Percentiles rank a stretch among this genome's conserved stretches.
Evolutionary conservation across 2,888 invertebrate genomes (phyloP).

Genomic region (Lycophotia porphyrea): DNA sequence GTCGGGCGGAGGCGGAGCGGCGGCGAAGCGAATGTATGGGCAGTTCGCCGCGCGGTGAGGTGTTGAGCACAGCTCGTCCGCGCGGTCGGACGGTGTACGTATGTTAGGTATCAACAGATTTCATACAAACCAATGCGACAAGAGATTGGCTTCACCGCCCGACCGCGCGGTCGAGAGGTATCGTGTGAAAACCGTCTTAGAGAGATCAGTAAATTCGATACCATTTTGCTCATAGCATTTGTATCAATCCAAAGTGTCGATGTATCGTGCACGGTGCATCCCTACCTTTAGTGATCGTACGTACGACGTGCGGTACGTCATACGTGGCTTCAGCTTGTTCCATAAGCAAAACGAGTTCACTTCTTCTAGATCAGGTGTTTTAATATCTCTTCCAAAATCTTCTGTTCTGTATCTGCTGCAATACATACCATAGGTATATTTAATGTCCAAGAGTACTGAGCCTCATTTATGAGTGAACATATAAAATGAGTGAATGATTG

Average conservation of each 20-base stretch:
- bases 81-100: too few relatives aligned
- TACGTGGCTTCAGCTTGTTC: not conserved
- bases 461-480: not conserved
- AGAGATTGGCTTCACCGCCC: not conserved
- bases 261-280: not conserved
- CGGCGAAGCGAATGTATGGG: too few relatives aligned
- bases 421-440: not conserved
- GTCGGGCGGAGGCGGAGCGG: not conserved
- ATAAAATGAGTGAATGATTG: not conserved
- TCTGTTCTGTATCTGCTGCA: not conserved
- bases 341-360: not conserved
- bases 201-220: not conserved
- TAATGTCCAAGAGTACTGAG: not conserved
- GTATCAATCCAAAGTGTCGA: not conserved
- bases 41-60: too few relatives aligned
- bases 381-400: slow-evolving; percentile 5
- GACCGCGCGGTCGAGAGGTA: not conserved
- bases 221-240: not conserved
- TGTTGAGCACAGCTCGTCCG: too few relatives aligned
- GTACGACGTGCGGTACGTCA: not conserved
- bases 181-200: not conserved
- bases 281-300: too few relatives aligned
- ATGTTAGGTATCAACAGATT: too few relatives aligned
- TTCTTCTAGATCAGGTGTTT: not conserved
- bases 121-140: not conserved